These are phyloP conservation scores for Labeo rohita DNA, from an alignment of 2,113 vertebrate species.

Conservation along the genomic window DNA sequence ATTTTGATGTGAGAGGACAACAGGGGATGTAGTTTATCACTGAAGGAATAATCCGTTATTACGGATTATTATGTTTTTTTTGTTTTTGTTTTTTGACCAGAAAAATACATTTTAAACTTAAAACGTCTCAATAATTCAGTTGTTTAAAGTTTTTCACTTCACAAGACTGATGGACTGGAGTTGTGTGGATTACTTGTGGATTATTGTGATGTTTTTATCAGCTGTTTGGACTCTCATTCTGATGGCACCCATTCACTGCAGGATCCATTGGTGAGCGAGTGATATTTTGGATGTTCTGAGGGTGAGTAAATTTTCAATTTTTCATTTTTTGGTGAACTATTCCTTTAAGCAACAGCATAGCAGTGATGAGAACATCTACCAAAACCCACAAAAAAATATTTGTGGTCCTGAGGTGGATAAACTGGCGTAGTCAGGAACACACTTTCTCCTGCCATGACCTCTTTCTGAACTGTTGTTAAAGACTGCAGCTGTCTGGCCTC, in stretches of 20 bases:
- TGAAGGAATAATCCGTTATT: neutral
- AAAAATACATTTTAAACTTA: neutral
- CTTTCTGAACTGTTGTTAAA: constrained; percentile 30
- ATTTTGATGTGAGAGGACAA: neutral
- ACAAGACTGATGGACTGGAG: neutral
- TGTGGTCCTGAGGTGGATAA: constrained; percentile 14
- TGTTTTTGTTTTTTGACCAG: too few species aligned
- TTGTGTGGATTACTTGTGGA: neutral
- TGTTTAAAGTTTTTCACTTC: too few species aligned
- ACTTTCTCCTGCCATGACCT: constrained; percentile 22
- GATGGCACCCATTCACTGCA: neutral
- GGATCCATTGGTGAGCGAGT: neutral
- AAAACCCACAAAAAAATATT: neutral
- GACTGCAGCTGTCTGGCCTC: constrained; percentile 33
- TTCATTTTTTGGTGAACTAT: neutral
- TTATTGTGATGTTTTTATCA: too few species aligned
- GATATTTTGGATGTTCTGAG: neutral
- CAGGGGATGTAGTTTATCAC: too few species aligned
- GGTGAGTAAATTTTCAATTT: neutral
- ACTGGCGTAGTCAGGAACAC: neutral
- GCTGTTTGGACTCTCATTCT: neutral
- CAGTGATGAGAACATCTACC: neutral
- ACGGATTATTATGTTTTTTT: neutral
- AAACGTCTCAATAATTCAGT: neutral
- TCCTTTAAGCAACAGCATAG: neutral